A percentile compares a stretch with the other conserved stretches of the same genome.
Evolutionary conservation across 2,797 vertebrate genomes (phyloP).

Genomic region (Manis crassicaudata): DNA sequence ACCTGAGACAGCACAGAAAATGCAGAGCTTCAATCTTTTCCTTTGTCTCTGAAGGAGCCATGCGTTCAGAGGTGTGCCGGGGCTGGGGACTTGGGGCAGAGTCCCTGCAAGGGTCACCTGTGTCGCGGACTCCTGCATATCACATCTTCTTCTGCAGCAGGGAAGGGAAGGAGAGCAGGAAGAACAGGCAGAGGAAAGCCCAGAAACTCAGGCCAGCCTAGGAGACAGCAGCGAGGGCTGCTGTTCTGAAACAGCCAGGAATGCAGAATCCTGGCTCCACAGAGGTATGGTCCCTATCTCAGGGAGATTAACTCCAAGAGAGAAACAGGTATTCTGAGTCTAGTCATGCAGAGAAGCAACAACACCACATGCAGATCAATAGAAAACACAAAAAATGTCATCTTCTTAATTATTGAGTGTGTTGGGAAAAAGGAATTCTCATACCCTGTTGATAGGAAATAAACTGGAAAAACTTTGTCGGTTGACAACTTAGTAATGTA

Average conservation of each 20-base stretch:
- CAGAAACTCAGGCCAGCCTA: background rate
- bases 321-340: background rate
- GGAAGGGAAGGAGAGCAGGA: background rate
- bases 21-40: background rate
- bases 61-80: background rate
- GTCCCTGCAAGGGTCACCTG: background rate
- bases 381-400: background rate
- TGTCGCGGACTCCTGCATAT: background rate
- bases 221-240: background rate
- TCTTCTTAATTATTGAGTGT: background rate
- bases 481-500: background rate
- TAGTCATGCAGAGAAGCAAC: background rate
- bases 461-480: background rate
- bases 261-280: background rate
- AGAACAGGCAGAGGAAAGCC: background rate
- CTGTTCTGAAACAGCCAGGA: background rate
- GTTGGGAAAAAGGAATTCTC: background rate
- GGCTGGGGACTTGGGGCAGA: background rate
- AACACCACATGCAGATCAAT: background rate
- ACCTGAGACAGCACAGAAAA: slow-evolving; percentile 20
- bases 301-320: background rate
- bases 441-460: background rate
- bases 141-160: background rate
- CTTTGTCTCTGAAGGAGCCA: background rate
- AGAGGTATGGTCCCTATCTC: background rate